Evolutionary conservation across 2,797 vertebrate species (phyloP), one percentile per base, ranked within the genome.

Genomic region (Sandelia bainsii): DNA sequence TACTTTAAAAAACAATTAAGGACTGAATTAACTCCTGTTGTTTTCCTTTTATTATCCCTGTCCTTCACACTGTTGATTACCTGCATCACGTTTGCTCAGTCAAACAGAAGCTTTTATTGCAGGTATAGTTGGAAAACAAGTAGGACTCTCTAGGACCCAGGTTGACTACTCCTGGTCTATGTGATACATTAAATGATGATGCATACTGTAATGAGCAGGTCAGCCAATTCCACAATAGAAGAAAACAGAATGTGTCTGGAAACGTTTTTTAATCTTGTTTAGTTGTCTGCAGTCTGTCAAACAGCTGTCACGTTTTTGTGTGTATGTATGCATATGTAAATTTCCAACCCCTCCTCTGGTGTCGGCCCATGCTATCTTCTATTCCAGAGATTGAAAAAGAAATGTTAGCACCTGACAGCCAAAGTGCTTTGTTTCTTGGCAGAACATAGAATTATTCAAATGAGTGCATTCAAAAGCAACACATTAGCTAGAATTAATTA

Each of bases 381-480:
- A 11, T 83, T 75, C 72, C 79, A 83, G 77, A 81, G 71, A 84
- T 68, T 23, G 51, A 39, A 76, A 83, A 63, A 75, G 74, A 90
- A 89, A 88, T 74, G 79, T 89, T 89, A 85, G 69, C 83, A 87
- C 85, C 90, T 91, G 89, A 92, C 87, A 87, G 77, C 77, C 79
- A 71, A 75, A 88, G 79, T 88, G 85, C 88, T 90, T 90, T 90
- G 85, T 90, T 93, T 91, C 81, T 90, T 85, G 82, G 90, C 86
- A 89, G 83, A 87, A 89, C 64, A 84, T 92, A 85, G 88, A 89
- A 91, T 92, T 94, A 94, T 94, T 94, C 86, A 93, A 93, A 94
- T 93, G 82, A 89, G 89, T 80, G 72, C 81, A 89, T 93, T 92
- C 90, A 91, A 93, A 89, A 84, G 83, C 80, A 91, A 89, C 89